A percentile compares a stretch with the other conserved stretches of the same genome.
Evolutionary conservation across 2,888 invertebrate genomes (phyloP).

Genomic region (Drosophila austrosaltans): DNA sequence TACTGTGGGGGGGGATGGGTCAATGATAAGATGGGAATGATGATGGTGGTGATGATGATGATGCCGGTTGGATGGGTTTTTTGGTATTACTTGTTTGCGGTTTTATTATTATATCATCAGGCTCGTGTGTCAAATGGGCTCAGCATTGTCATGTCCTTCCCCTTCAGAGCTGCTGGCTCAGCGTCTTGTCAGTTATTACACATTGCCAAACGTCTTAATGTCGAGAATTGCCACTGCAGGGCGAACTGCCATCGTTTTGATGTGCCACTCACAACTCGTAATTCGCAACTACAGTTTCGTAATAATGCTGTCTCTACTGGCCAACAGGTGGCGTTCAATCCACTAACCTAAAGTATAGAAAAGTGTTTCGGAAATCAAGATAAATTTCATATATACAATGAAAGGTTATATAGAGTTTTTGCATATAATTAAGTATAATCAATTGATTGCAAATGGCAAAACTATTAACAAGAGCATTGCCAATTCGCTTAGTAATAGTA

Average conservation of each 20-base stretch:
- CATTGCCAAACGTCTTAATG: slow-evolving; percentile 63
- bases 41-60: neutral
- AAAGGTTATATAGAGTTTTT: no score
- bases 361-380: no score
- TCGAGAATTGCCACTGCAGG: slow-evolving; percentile 35
- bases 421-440: no score
- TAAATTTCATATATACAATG: no score
- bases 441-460: no score
- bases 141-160: slow-evolving; percentile 71
- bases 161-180: slow-evolving; percentile 30
- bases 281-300: neutral
- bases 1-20: neutral
- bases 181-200: slow-evolving; percentile 60
- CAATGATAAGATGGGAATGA: no score
- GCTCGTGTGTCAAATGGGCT: slow-evolving; percentile 71
- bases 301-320: neutral
- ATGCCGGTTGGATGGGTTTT: slow-evolving; percentile 6
- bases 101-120: slow-evolving; percentile 72
- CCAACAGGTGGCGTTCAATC: slow-evolving; percentile 1
- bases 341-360: no score
- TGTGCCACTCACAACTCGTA: slow-evolving; percentile 3
- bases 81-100: slow-evolving; percentile 72
- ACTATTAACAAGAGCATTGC: neutral
- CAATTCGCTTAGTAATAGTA: neutral
- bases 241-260: neutral